Evolutionary conservation across 2,113 vertebrate species (phyloP).

Genomic region (Maccullochella peelii): DNA sequence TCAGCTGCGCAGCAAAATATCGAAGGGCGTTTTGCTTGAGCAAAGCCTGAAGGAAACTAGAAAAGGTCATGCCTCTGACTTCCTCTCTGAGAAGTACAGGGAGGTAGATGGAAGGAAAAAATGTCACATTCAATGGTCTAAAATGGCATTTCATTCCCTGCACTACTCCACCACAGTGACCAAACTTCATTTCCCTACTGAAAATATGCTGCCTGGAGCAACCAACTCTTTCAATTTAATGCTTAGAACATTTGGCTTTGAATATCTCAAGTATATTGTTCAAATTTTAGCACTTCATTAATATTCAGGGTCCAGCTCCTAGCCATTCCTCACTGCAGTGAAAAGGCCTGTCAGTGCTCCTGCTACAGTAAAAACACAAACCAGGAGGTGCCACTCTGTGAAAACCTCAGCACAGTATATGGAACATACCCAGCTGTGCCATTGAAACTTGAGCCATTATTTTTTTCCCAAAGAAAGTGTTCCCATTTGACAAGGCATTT

Average conservation of each 20-base stretch:
- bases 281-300: constrained; percentile 60
- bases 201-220: constrained; percentile 62
- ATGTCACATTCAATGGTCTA: constrained; percentile 66
- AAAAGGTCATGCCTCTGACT: constrained; percentile 82
- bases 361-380: constrained; percentile 29
- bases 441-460: constrained; percentile 24
- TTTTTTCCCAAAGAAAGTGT: constrained; percentile 53
- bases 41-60: constrained; percentile 75
- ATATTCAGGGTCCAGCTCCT: constrained; percentile 48
- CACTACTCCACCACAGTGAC: constrained; percentile 43
- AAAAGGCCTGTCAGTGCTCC: constrained; percentile 19
- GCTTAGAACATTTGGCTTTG: constrained; percentile 42
- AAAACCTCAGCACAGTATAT: constrained; percentile 18
- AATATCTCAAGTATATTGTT: constrained; percentile 56
- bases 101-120: constrained; percentile 51
- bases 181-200: constrained; percentile 57
- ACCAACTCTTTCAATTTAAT: constrained; percentile 53
- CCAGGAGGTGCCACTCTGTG: constrained; percentile 1
- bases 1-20: constrained; percentile 74
- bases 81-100: constrained; percentile 60
- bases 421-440: constrained; percentile 36
- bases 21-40: constrained; percentile 77
- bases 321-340: constrained; percentile 17
- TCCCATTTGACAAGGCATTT: constrained; percentile 70
- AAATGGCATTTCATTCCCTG: constrained; percentile 73